These are phyloP conservation scores for Bombus huntii DNA, from an alignment of 1,140 invertebrate genomes.

Conservation along the genomic window DNA sequence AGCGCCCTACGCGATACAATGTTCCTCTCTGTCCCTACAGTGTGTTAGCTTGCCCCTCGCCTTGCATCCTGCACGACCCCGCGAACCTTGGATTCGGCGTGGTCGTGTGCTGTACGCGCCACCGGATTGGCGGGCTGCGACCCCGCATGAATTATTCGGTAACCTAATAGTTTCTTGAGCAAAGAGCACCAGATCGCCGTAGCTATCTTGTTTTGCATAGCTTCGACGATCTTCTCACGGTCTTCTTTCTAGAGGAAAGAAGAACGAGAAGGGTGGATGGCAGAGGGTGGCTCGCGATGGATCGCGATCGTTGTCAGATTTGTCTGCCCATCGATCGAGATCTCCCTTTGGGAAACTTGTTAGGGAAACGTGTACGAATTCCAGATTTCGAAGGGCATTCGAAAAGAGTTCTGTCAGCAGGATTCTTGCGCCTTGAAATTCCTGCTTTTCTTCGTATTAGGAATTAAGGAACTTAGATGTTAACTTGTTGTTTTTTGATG, in stretches of 20 bases:
- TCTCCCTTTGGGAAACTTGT: neutral
- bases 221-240: neutral
- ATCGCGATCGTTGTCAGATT: slow-evolving; percentile 1
- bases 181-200: slow-evolving; percentile 66
- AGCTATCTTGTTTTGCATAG: slow-evolving; percentile 54
- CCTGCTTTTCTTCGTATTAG: too few relatives aligned
- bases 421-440: neutral
- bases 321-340: too few relatives aligned
- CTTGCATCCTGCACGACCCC: slow-evolving; percentile 60
- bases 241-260: neutral
- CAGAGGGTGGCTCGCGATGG: neutral
- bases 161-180: slow-evolving; percentile 70
- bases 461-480: too few relatives aligned
- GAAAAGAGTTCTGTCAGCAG: neutral
- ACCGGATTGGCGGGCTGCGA: slow-evolving; percentile 66
- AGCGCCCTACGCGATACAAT: neutral
- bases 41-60: slow-evolving; percentile 29
- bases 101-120: slow-evolving; percentile 54
- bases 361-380: neutral
- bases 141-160: slow-evolving; percentile 71
- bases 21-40: neutral
- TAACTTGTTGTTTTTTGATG: too few relatives aligned
- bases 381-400: neutral
- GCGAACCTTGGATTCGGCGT: slow-evolving; percentile 61
- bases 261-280: too few relatives aligned